These are phyloP conservation scores for Phrynosoma platyrhinos DNA, from an alignment of 2,113 vertebrate species.

Conservation along the genomic window DNA sequence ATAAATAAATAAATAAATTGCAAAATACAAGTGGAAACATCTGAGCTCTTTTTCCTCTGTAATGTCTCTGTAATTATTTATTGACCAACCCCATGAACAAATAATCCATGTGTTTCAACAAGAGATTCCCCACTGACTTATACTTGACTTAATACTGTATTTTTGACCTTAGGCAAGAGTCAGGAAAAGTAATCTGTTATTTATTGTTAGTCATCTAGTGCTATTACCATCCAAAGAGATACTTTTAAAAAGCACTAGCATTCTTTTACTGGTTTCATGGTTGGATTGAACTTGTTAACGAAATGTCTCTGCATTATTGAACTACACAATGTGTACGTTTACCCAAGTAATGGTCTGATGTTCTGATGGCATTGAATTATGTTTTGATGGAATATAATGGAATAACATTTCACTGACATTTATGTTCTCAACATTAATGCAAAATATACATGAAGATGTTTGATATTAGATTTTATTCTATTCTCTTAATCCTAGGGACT, in stretches of 20 bases:
- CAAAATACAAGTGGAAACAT: background rate
- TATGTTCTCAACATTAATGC: background rate
- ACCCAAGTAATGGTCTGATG: background rate
- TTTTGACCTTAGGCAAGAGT: background rate
- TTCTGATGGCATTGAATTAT: background rate
- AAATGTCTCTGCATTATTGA: background rate
- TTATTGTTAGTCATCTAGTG: background rate
- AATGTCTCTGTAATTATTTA: rapidly evolving
- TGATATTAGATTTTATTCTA: background rate
- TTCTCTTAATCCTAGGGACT: no score
- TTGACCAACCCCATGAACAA: background rate
- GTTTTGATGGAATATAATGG: no score
- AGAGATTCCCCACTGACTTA: background rate
- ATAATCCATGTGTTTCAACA: background rate
- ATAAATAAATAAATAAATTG: no score
- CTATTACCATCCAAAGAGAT: background rate
- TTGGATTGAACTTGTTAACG: background rate
- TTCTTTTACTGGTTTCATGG: background rate
- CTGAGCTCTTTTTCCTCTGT: background rate
- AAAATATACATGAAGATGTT: background rate
- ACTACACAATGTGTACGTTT: rapidly evolving
- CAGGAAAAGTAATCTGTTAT: background rate
- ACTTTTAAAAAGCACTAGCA: background rate
- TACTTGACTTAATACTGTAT: background rate
- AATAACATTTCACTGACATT: background rate